Base-by-base conservation (phyloP, 2,888 invertebrate species). In the Neocrepidodera transversa region DNA sequence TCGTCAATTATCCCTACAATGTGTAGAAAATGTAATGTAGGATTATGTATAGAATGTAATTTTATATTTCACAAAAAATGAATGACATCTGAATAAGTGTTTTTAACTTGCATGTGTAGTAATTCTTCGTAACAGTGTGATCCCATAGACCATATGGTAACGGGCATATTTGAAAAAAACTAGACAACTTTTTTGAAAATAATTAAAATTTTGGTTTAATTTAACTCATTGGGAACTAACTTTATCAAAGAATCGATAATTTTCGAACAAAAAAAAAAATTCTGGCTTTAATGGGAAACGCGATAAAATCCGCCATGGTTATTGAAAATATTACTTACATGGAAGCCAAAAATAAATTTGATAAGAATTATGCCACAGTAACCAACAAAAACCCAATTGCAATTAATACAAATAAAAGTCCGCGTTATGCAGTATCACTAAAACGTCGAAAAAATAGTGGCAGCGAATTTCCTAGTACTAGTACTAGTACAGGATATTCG, bases 1-100 rank as follows among this genome's bases (percentile, higher is more conserved):
- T 52, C 52, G n/a, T 52, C 52, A 26, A 52, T 42, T 10, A 28
- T 52, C 3, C 30, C n/a, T n/a, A n/a, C n/a, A n/a, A 51, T 51
- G 14, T 51, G 40, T 26, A 38, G n/a, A 10, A 51, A 51, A 26
- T 51, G 40, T 28, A 40, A 38, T 23, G 40, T 51, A 2, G 51
- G 51, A 26, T 40, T 49, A 35, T 49, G 49, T 32, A 16, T 49
- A 49, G 35, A 49, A 32, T 35, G 51, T 26, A 51, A 51, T 40
- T 40, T 40, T 40, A 51, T 51, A 26, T n/a, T n/a, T n/a, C n/a
- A n/a, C n/a, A n/a, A n/a, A n/a, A n/a, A n/a, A 11, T 45, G 11
- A 20, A 7, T 26, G 7, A 26, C 23, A 45, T 3, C 8, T 26
- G 23, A 45, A 45, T 45, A 45, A 45, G 23, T 26, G 45, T 26